Evolutionary conservation across 2,888 invertebrate genomes (phyloP).

Genomic region (Eilema griseolum): DNA sequence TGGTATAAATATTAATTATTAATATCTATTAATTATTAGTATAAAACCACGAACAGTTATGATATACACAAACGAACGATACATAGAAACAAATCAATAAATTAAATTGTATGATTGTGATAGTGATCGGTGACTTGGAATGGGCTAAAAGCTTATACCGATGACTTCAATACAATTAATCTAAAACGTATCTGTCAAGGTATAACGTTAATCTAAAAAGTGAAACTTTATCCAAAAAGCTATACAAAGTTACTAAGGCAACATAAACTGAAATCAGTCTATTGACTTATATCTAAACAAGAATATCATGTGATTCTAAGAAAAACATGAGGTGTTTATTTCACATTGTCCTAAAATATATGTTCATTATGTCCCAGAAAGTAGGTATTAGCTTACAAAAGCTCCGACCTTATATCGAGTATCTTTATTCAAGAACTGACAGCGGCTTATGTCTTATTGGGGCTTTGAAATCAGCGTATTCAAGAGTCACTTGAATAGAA

Average conservation of each 20-base stretch:
- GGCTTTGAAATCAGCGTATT: slow-evolving; percentile 30
- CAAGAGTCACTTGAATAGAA: neutral
- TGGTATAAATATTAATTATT: too few species aligned
- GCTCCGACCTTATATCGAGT: slow-evolving; percentile 30
- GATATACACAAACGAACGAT: too few species aligned
- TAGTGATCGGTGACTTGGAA: too few species aligned
- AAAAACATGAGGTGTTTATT: slow-evolving; percentile 27
- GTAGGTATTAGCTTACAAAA: slow-evolving; percentile 45
- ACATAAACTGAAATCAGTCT: neutral
- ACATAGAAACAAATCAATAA: too few species aligned
- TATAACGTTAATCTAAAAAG: too few species aligned
- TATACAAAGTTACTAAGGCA: neutral
- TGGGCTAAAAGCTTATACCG: too few species aligned
- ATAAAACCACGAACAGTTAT: too few species aligned
- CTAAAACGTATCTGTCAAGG: too few species aligned
- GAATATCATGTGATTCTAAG: neutral
- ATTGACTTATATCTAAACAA: neutral
- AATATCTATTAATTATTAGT: too few species aligned
- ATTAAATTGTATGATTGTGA: too few species aligned
- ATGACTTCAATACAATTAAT: too few species aligned
- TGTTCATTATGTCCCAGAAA: slow-evolving; percentile 38
- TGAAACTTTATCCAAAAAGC: too few species aligned
- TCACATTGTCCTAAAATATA: slow-evolving; percentile 28
- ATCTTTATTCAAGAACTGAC: slow-evolving; percentile 36
- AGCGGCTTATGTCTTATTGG: slow-evolving; percentile 19